phyloP scores from a whole-genome alignment of 2,888 invertebrate genomes.

The Euzetes globulus region DNA sequence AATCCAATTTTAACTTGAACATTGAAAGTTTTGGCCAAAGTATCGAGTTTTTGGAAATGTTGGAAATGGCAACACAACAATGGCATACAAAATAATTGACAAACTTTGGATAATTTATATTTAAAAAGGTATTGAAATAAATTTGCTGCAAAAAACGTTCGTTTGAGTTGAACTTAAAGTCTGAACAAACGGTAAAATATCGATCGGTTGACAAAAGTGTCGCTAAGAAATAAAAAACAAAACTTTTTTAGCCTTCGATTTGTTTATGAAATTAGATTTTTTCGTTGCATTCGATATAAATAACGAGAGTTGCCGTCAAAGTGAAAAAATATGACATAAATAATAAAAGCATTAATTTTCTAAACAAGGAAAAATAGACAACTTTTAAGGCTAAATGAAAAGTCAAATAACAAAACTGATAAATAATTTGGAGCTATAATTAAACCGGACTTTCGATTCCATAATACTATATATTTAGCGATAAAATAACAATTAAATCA shows the following conservation, averaged over 20 bases:
- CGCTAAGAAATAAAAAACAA: neutral
- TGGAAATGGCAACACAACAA: too few species aligned
- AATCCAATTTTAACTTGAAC: too few species aligned
- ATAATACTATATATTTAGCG: neutral
- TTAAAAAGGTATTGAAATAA: too few species aligned
- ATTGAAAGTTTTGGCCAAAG: too few species aligned
- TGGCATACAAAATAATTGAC: too few species aligned
- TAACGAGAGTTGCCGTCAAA: neutral
- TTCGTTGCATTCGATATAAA: neutral
- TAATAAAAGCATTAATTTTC: neutral
- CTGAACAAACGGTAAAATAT: neutral
- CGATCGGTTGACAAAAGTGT: neutral
- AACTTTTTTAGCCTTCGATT: constrained; percentile 4
- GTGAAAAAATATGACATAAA: neutral
- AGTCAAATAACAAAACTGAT: neutral
- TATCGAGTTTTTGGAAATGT: too few species aligned
- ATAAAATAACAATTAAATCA: constrained; percentile 3
- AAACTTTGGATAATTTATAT: too few species aligned
- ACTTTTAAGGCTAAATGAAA: neutral
- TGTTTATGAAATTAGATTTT: neutral
- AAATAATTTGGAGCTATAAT: neutral
- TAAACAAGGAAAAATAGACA: neutral
- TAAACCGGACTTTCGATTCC: neutral
- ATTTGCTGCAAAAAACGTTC: too few species aligned
- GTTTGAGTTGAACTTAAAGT: too few species aligned